A percentile compares a stretch with the other conserved stretches of the same genome.
phyloP scores from a whole-genome alignment of 2,888 invertebrate species.

The Lamellibrachia columna region DNA sequence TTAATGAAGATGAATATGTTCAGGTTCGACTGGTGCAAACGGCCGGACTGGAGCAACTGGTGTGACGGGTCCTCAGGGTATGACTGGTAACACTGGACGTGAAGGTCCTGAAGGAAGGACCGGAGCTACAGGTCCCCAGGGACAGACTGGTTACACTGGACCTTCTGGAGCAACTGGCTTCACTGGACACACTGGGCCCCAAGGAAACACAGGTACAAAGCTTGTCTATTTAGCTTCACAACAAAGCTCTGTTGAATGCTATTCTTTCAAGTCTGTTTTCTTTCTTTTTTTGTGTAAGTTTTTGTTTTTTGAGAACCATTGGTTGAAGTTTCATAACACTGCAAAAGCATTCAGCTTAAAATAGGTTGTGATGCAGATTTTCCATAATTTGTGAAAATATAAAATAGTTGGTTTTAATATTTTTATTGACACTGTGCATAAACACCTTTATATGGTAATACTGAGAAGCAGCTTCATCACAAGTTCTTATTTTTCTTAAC shows the following conservation, averaged over 20 bases:
- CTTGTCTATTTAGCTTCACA: neutral
- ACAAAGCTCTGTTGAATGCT: neutral
- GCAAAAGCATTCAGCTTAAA: neutral
- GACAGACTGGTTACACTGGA: constrained; percentile 16
- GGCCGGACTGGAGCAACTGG: neutral
- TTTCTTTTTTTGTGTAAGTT: too few species aligned
- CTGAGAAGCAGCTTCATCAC: too few species aligned
- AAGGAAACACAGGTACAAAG: constrained; percentile 21
- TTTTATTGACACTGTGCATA: neutral
- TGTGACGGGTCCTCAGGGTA: neutral
- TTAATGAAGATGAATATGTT: neutral
- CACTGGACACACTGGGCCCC: neutral
- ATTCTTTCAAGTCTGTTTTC: neutral
- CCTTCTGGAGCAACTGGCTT: neutral
- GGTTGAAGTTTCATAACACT: too few species aligned
- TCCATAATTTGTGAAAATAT: neutral
- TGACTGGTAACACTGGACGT: neutral
- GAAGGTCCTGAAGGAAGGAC: neutral
- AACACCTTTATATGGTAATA: too few species aligned
- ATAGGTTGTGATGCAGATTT: neutral
- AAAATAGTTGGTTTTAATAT: neutral
- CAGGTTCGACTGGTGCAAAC: neutral
- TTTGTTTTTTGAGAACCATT: too few species aligned
- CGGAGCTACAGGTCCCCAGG: neutral
- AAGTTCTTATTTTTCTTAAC: too few species aligned